Conservation (phyloP, 2,888 invertebrate species). For the Amorpha juglandis region DNA sequence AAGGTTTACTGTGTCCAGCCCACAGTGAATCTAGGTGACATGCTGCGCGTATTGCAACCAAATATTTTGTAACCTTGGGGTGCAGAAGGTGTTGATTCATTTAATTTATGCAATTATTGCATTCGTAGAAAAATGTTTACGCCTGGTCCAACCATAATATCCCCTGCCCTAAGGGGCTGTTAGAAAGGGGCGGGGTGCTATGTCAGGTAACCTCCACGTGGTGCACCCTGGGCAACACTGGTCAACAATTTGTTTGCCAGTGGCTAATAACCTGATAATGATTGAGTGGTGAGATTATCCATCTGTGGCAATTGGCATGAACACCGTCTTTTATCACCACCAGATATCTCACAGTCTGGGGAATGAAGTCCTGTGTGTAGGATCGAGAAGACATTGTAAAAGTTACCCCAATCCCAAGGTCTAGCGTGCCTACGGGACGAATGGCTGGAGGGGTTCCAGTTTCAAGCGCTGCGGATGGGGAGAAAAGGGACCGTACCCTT, state of each 20-base stretch:
- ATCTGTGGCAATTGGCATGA: neutral
- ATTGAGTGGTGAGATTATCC: neutral
- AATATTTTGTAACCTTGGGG: too few relatives aligned
- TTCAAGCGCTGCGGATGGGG: neutral
- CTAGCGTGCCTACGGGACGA: conserved; percentile 3
- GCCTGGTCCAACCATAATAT: too few relatives aligned
- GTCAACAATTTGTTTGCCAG: neutral
- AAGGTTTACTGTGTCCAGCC: too few relatives aligned
- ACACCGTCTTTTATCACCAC: neutral
- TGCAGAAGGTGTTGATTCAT: too few relatives aligned
- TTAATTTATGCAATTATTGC: too few relatives aligned
- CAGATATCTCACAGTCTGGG: too few relatives aligned
- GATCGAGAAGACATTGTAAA: neutral
- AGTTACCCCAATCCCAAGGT: neutral
- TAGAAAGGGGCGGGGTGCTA: neutral
- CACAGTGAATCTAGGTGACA: too few relatives aligned
- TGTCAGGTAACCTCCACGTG: conserved; percentile 9
- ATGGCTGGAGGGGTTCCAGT: conserved; percentile 5
- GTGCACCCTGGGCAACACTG: conserved; percentile 13
- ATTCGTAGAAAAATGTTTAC: too few relatives aligned
- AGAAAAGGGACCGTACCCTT: conserved; percentile 1
- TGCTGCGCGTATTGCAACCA: too few relatives aligned
- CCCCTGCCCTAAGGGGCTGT: neutral
- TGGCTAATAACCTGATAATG: conserved; percentile 5
- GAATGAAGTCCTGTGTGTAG: neutral